phyloP scores from a whole-genome alignment of 2,797 vertebrate genomes.

The Epinephelus coioides region DNA sequence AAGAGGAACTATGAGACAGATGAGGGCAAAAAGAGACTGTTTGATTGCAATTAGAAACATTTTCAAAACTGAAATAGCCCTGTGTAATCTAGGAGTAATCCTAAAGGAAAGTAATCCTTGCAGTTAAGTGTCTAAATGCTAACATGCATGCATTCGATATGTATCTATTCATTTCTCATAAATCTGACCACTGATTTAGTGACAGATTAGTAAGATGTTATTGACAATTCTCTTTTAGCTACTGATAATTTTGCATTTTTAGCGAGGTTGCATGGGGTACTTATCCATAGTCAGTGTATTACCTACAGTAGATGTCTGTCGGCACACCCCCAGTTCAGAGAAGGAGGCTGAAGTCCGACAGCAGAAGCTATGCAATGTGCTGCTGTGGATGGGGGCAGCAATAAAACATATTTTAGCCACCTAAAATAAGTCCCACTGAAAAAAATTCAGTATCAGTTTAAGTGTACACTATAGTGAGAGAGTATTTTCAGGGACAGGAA shows the following conservation, averaged over 20 bases:
- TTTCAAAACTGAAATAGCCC: neutral
- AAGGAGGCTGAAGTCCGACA: too few relatives aligned
- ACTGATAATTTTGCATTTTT: neutral
- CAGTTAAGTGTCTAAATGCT: neutral
- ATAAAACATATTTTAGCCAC: too few relatives aligned
- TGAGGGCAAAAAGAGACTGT: neutral
- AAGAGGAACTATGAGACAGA: neutral
- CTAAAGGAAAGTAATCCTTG: neutral
- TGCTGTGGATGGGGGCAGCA: too few relatives aligned
- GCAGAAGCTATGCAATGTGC: too few relatives aligned
- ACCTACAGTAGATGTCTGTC: too few relatives aligned
- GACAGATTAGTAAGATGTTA: neutral
- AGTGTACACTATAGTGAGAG: too few relatives aligned
- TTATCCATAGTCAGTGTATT: too few relatives aligned
- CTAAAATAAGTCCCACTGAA: too few relatives aligned
- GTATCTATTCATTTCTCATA: neutral
- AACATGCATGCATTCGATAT: neutral
- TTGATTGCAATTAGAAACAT: neutral
- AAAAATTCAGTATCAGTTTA: too few relatives aligned
- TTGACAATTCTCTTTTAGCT: neutral
- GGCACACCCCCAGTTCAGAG: too few relatives aligned
- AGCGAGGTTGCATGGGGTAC: too few relatives aligned
- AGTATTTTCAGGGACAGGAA: too few relatives aligned
- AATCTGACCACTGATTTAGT: neutral
- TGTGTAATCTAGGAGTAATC: neutral